These are phyloP conservation scores for Pica pica DNA, from an alignment of 2,113 vertebrate species.

Conservation along the genomic window DNA sequence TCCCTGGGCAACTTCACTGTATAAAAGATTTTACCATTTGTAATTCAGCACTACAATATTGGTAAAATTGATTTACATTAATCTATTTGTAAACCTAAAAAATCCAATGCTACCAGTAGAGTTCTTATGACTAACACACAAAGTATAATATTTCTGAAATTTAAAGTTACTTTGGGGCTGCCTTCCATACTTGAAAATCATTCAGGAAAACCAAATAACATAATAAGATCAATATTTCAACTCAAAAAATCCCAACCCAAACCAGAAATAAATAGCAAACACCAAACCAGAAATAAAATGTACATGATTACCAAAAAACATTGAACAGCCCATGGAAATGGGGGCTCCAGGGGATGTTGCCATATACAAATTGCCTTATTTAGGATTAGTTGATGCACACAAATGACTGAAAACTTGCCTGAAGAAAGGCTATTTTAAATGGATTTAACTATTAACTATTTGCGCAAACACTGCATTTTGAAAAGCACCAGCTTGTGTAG, in stretches of 20 bases:
- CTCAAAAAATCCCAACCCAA: neutral
- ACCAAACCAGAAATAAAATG: neutral
- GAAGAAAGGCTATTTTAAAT: neutral
- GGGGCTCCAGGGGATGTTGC: neutral
- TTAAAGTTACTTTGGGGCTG: neutral
- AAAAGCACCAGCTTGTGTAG: neutral
- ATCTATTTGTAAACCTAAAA: neutral
- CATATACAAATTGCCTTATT: neutral
- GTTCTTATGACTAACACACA: neutral
- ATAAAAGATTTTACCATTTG: neutral
- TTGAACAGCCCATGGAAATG: neutral
- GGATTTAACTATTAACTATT: neutral
- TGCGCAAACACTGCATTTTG: fast-evolving
- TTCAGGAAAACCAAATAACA: neutral
- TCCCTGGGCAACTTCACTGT: neutral
- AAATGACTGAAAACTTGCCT: neutral
- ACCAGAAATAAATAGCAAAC: neutral
- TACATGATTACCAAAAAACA: neutral
- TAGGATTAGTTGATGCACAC: neutral
- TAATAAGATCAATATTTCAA: neutral
- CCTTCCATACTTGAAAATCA: neutral
- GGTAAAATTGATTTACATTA: neutral
- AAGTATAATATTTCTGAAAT: neutral
- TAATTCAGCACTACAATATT: neutral
- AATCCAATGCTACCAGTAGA: neutral